These are phyloP conservation scores for Phrynosoma platyrhinos DNA, from an alignment of 2,113 vertebrate species.

Conservation along the genomic window DNA sequence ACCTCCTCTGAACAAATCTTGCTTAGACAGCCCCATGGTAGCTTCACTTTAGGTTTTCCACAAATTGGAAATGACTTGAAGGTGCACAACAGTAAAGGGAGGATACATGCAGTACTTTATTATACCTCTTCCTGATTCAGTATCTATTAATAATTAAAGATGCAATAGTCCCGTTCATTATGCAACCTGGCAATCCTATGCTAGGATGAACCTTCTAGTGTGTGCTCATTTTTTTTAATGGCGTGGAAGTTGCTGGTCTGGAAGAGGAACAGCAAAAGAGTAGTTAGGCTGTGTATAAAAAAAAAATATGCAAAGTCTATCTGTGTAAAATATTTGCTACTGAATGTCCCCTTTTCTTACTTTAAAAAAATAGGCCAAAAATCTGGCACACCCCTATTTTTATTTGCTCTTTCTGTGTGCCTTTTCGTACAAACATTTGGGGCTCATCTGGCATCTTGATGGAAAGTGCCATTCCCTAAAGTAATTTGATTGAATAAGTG, in stretches of 20 bases:
- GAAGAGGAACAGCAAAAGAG: neutral
- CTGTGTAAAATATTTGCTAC: neutral
- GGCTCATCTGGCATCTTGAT: constrained; percentile 16
- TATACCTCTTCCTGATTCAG: too few relatives aligned
- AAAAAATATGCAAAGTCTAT: neutral
- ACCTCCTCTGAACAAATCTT: too few relatives aligned
- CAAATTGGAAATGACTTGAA: too few relatives aligned
- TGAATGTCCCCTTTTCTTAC: neutral
- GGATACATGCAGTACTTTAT: too few relatives aligned
- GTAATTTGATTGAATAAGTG: constrained; percentile 37
- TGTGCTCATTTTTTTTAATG: neutral
- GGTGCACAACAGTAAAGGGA: too few relatives aligned
- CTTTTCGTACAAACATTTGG: neutral
- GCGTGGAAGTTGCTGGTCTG: too few relatives aligned
- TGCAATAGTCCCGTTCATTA: too few relatives aligned
- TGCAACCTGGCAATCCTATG: too few relatives aligned
- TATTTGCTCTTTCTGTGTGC: neutral
- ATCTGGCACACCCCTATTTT: neutral
- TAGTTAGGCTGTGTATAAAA: neutral
- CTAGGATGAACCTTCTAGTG: too few relatives aligned
- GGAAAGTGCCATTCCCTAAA: constrained; percentile 8
- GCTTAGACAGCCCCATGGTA: too few relatives aligned
- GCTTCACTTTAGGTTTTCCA: too few relatives aligned
- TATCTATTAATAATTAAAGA: too few relatives aligned
- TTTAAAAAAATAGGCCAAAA: neutral